These are phyloP conservation scores for Burhinus oedicnemus DNA, from an alignment of 2,113 vertebrate genomes.

Conservation along the genomic window DNA sequence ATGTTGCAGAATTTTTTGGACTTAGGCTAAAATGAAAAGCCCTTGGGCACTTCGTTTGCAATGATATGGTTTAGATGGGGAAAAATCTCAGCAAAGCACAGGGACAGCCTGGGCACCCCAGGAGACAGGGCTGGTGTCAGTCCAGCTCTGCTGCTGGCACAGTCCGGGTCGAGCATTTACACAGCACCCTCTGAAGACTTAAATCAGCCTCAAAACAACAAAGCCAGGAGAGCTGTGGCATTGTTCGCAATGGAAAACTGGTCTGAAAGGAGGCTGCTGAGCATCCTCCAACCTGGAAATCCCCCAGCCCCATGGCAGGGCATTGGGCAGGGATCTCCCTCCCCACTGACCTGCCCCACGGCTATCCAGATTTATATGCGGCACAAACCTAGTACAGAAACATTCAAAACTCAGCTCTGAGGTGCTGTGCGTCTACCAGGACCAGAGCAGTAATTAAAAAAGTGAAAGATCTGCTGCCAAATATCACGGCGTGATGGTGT, in stretches of 20 bases:
- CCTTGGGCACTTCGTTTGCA: background rate
- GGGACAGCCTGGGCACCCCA: rapidly evolving
- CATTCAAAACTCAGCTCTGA: background rate
- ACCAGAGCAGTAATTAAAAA: background rate
- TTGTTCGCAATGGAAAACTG: background rate
- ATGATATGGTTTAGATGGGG: background rate
- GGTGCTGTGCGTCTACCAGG: background rate
- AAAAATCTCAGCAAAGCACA: background rate
- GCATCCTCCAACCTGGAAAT: background rate
- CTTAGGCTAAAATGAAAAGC: background rate
- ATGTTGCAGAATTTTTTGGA: background rate
- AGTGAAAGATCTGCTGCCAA: constrained; percentile 6
- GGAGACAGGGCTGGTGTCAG: background rate
- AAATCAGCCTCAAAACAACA: background rate
- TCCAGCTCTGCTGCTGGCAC: background rate
- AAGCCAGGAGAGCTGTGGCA: background rate
- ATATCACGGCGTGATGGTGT: background rate
- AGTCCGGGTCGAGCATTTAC: background rate
- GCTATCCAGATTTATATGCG: background rate
- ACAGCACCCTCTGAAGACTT: background rate
- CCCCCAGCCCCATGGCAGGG: background rate
- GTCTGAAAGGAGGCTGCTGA: background rate
- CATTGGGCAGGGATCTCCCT: background rate
- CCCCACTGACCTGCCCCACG: background rate
- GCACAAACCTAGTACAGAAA: background rate